Evolutionary conservation across 2,797 vertebrate genomes (phyloP).

Genomic region (Sebastiscus tertius): DNA sequence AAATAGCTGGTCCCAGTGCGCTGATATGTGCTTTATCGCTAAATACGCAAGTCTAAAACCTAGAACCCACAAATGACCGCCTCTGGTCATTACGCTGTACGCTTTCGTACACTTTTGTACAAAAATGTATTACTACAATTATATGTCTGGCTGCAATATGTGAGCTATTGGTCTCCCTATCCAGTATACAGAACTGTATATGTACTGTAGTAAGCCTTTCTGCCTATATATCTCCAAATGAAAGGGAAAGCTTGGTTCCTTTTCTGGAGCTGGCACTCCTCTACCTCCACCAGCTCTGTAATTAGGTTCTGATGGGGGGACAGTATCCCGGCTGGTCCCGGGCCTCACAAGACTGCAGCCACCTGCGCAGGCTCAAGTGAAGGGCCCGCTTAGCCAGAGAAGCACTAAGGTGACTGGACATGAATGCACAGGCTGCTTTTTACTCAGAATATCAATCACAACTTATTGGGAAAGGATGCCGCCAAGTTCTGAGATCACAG

Average conservation of each 20-base stretch:
- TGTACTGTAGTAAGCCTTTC: background rate
- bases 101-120: background rate
- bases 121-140: background rate
- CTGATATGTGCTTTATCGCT: background rate
- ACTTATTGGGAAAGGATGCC: slow-evolving; percentile 18
- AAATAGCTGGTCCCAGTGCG: background rate
- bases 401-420: slow-evolving; percentile 32
- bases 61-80: slow-evolving; percentile 16
- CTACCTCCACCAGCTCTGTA: slow-evolving; percentile 61
- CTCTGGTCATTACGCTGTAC: background rate
- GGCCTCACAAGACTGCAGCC: slow-evolving; percentile 36
- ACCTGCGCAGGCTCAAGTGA: slow-evolving; percentile 18
- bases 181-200: background rate
- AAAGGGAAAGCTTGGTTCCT: slow-evolving; percentile 61
- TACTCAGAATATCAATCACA: slow-evolving; percentile 42
- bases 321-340: slow-evolving; percentile 35
- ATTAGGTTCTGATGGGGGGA: slow-evolving; percentile 63
- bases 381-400: background rate
- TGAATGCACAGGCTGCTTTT: slow-evolving; percentile 26
- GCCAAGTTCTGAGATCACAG: slow-evolving; percentile 44
- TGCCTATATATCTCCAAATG: slow-evolving; percentile 58
- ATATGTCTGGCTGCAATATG: background rate
- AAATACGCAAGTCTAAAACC: background rate
- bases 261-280: slow-evolving; percentile 65
- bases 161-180: background rate